phyloP scores from a whole-genome alignment of 2,797 vertebrate genomes.

The Cynodonichthys magdalenae region DNA sequence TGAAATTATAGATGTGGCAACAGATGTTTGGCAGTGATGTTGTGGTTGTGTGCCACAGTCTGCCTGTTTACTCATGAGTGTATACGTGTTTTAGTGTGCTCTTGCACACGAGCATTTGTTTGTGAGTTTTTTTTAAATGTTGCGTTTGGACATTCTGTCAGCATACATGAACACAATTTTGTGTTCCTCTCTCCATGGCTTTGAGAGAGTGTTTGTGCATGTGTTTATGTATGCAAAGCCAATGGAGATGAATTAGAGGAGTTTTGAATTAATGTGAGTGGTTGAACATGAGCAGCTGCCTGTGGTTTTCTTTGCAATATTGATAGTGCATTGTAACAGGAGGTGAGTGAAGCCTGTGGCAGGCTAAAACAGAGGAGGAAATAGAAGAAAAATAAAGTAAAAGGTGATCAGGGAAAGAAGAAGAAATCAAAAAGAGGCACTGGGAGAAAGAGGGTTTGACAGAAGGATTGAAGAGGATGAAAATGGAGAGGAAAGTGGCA shows the following conservation, averaged over 20 bases:
- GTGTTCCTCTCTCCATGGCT: conserved; percentile 30
- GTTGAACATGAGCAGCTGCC: conserved; percentile 56
- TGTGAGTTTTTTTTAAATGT: conserved; percentile 35
- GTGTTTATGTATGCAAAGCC: conserved; percentile 17
- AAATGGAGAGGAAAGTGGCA: conserved; percentile 44
- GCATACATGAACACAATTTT: conserved; percentile 19
- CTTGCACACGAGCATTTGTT: conserved; percentile 29
- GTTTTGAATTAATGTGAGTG: conserved; percentile 68
- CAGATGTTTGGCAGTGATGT: conserved; percentile 75
- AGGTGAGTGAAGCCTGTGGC: conserved; percentile 45
- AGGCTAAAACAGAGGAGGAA: conserved; percentile 41
- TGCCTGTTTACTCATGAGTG: conserved; percentile 50
- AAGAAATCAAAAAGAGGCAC: neutral
- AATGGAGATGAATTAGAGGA: conserved; percentile 61
- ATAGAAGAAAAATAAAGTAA: conserved; percentile 48
- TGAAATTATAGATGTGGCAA: conserved; percentile 76
- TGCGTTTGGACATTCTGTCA: conserved; percentile 27
- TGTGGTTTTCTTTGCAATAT: conserved; percentile 64
- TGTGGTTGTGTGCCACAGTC: conserved; percentile 44
- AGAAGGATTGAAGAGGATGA: conserved; percentile 47
- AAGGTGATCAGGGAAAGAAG: conserved; percentile 34
- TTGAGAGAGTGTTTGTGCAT: conserved; percentile 31
- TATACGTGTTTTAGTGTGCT: conserved; percentile 17
- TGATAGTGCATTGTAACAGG: conserved; percentile 64
- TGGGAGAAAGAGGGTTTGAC: conserved; percentile 43